phyloP scores from a whole-genome alignment of 2,888 invertebrate genomes.

The Heliconius ismenius region DNA sequence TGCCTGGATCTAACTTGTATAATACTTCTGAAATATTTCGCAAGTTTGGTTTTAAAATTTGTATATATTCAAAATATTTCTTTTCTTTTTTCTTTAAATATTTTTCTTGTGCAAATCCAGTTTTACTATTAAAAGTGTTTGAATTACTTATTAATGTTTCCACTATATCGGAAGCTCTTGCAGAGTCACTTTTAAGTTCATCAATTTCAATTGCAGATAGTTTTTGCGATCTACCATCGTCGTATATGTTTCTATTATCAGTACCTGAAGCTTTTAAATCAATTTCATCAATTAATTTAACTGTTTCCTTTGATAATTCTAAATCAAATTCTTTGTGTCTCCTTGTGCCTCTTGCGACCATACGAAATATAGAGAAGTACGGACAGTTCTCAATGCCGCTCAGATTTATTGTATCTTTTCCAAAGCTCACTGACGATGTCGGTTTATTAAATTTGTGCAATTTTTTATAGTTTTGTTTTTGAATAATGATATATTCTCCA shows the following conservation, averaged over 20 bases:
- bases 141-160: slow-evolving; percentile 94
- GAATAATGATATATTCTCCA: slow-evolving; percentile 88
- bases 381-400: slow-evolving; percentile 84
- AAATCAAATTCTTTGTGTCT: slow-evolving; percentile 81
- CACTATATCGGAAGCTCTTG: slow-evolving; percentile 91
- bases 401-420: slow-evolving; percentile 86
- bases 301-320: slow-evolving; percentile 76
- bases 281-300: slow-evolving; percentile 82
- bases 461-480: slow-evolving; percentile 89
- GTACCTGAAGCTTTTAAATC: slow-evolving; percentile 85
- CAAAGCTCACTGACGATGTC: slow-evolving; percentile 84
- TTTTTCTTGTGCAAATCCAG: slow-evolving; percentile 95
- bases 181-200: slow-evolving; percentile 87
- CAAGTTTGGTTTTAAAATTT: slow-evolving; percentile 90
- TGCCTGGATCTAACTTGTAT: slow-evolving; percentile 88
- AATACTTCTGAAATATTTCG: slow-evolving; percentile 92
- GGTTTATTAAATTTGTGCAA: slow-evolving; percentile 86
- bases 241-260: slow-evolving; percentile 92
- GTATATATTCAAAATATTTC: slow-evolving; percentile 93
- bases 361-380: slow-evolving; percentile 89
- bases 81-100: slow-evolving; percentile 97
- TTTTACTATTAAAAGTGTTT: slow-evolving; percentile 93
- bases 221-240: slow-evolving; percentile 90
- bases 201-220: slow-evolving; percentile 92
- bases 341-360: slow-evolving; percentile 83